These are phyloP conservation scores for Phrynosoma platyrhinos DNA, from an alignment of 2,113 vertebrate species.

Conservation along the genomic window DNA sequence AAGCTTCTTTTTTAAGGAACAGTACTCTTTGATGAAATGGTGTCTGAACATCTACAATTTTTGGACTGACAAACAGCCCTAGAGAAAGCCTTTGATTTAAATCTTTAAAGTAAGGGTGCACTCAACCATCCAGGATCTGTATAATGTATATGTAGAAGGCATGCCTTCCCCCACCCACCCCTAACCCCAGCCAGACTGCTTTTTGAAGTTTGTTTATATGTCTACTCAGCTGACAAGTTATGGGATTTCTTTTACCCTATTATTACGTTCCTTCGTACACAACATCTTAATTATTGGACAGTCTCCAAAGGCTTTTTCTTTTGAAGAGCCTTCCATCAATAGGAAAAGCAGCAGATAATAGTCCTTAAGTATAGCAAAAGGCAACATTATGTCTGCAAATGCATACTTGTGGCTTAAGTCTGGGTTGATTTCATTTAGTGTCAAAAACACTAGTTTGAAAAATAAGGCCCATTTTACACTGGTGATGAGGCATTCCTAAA, in stretches of 20 bases:
- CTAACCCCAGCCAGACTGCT: background rate
- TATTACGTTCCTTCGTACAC: slow-evolving; percentile 36
- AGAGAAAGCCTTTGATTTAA: slow-evolving; percentile 14
- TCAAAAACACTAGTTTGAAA: slow-evolving; percentile 19
- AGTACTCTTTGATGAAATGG: slow-evolving; percentile 7
- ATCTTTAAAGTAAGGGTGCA: slow-evolving; percentile 12
- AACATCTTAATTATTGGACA: slow-evolving; percentile 41
- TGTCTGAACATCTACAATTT: slow-evolving; percentile 22
- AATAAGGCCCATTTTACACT: slow-evolving; percentile 7
- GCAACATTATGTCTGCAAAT: slow-evolving; percentile 19
- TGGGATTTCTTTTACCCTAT: slow-evolving; percentile 31
- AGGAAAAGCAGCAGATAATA: slow-evolving; percentile 30
- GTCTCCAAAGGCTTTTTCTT: slow-evolving; percentile 34
- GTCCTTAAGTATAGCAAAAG: slow-evolving; percentile 17
- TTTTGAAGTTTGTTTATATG: slow-evolving; percentile 45
- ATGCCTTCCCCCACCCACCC: background rate
- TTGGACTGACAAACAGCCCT: background rate
- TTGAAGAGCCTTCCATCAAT: slow-evolving; percentile 35
- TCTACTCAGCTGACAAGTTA: slow-evolving; percentile 34
- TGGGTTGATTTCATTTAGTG: slow-evolving; percentile 19
- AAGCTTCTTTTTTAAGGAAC: background rate
- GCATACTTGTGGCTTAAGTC: slow-evolving; percentile 27
- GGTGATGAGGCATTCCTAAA: slow-evolving; percentile 14
- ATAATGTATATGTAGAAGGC: slow-evolving; percentile 2
- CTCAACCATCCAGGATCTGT: slow-evolving; percentile 10